A percentile compares a stretch with the other conserved stretches of the same genome.
Evolutionary conservation across 2,113 vertebrate genomes (phyloP).

Genomic region (Pomatorhinus ruficollis): DNA sequence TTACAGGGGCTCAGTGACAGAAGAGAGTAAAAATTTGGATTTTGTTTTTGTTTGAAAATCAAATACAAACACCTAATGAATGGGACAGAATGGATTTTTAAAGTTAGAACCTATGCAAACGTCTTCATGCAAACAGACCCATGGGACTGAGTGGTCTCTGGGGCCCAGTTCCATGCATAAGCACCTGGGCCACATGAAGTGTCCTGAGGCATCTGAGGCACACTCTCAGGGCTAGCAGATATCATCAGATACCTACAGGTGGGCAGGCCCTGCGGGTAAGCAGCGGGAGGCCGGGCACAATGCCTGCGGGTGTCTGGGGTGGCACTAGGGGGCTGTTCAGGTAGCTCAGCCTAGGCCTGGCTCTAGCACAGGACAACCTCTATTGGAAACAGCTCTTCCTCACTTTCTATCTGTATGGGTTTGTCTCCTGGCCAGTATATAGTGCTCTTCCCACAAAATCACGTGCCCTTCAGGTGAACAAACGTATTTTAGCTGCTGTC

Average conservation of each 20-base stretch:
- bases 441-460: background rate
- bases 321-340: background rate
- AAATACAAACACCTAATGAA: background rate
- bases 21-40: background rate
- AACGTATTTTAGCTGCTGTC: background rate
- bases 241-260: rapidly evolving
- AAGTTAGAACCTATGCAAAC: rapidly evolving
- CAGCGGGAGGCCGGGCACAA: background rate
- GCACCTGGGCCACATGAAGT: rapidly evolving
- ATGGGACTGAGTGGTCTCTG: background rate
- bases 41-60: background rate
- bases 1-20: background rate
- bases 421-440: background rate
- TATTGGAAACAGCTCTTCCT: background rate
- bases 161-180: background rate
- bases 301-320: background rate
- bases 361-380: background rate
- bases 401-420: background rate
- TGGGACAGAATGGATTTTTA: background rate
- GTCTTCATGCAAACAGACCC: background rate
- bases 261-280: background rate
- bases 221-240: background rate
- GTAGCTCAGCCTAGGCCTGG: background rate
- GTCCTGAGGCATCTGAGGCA: background rate
- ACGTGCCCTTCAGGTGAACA: background rate